Evolutionary conservation across 1,140 invertebrate species (phyloP).

Genomic region (Drosophila leontia): DNA sequence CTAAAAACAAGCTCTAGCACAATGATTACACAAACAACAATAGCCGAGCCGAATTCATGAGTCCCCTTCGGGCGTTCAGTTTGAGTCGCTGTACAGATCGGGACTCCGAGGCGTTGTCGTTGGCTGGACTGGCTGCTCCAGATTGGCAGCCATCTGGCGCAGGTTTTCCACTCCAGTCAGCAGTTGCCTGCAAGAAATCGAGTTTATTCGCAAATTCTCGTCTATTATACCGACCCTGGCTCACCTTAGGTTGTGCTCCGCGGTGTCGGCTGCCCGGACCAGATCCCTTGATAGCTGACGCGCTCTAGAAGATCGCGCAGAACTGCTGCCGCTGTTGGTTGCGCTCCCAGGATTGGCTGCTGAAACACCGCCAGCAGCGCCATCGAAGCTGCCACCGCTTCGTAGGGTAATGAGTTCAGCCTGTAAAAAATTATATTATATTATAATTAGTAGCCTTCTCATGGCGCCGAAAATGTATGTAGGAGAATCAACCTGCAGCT

Average conservation of each 20-base stretch:
- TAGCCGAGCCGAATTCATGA: conserved; percentile 28
- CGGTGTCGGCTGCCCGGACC: conserved; percentile 87
- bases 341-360: conserved; percentile 37
- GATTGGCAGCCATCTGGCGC: conserved; percentile 86
- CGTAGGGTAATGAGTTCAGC: conserved; percentile 84
- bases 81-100: conserved; percentile 72
- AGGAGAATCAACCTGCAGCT: background rate
- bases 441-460: background rate
- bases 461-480: background rate
- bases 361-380: conserved; percentile 42
- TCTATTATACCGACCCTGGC: background rate
- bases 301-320: conserved; percentile 70
- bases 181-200: conserved; percentile 86
- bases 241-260: conserved; percentile 88
- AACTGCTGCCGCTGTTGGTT: conserved; percentile 63
- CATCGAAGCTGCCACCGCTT: conserved; percentile 80
- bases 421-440: conserved; percentile 46
- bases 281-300: conserved; percentile 86
- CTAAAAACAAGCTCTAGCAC: conserved; percentile 67
- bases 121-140: conserved; percentile 61
- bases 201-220: background rate
- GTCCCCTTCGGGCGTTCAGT: conserved; percentile 40
- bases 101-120: conserved; percentile 64
- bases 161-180: conserved; percentile 89
- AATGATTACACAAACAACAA: conserved; percentile 57